A percentile compares a stretch with the other conserved stretches of the same genome.
These are phyloP conservation scores for Gymnogyps californianus DNA, from an alignment of 2,113 vertebrate species.

Conservation along the genomic window DNA sequence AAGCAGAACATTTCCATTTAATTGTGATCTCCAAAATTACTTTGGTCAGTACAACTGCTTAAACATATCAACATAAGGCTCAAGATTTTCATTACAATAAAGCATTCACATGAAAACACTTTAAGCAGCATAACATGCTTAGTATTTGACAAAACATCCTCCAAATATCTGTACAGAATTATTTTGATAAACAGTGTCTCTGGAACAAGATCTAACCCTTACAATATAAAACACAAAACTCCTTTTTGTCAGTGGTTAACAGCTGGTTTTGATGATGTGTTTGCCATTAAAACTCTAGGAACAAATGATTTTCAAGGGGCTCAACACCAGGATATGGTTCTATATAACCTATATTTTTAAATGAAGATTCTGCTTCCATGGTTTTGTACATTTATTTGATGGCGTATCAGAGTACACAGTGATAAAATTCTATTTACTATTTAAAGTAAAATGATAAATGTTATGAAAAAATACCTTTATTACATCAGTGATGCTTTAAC, in stretches of 20 bases:
- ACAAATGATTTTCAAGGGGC: background rate
- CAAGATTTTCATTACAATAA: slow-evolving; percentile 72
- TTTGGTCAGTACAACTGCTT: slow-evolving; percentile 67
- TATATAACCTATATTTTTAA: background rate
- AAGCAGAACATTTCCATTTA: slow-evolving; percentile 71
- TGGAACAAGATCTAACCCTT: slow-evolving; percentile 31
- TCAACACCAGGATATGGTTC: background rate
- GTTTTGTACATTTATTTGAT: slow-evolving; percentile 38
- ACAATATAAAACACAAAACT: background rate
- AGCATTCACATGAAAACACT: slow-evolving; percentile 74
- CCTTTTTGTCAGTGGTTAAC: slow-evolving; percentile 16
- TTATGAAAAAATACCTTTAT: slow-evolving; percentile 54
- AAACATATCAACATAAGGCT: slow-evolving; percentile 66
- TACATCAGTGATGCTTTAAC: slow-evolving; percentile 56
- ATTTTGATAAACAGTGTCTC: background rate
- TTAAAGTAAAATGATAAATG: slow-evolving; percentile 64
- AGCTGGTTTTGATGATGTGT: slow-evolving; percentile 17
- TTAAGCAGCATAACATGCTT: slow-evolving; percentile 74
- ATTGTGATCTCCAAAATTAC: slow-evolving; percentile 69
- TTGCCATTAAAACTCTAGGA: slow-evolving; percentile 18
- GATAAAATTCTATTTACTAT: slow-evolving; percentile 56
- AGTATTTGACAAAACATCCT: slow-evolving; percentile 59
- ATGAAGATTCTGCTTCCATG: slow-evolving; percentile 55
- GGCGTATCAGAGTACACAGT: slow-evolving; percentile 53
- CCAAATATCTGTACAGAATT: slow-evolving; percentile 43